These are phyloP conservation scores for Cataglyphis rosenhaueri DNA, from an alignment of 2,888 invertebrate genomes.

Conservation along the genomic window DNA sequence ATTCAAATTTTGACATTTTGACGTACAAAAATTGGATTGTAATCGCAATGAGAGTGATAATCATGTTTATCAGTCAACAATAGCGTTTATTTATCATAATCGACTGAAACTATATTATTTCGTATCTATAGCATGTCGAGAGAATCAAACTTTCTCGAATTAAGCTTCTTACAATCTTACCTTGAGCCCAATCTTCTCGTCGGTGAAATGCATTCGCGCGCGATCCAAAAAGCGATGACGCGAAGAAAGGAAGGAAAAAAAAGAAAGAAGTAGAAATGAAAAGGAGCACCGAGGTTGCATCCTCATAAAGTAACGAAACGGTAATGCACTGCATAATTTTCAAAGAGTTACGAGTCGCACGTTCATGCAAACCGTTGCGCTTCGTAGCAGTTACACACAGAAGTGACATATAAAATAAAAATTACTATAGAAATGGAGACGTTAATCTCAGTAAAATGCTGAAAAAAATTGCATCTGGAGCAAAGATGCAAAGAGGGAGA, in stretches of 20 bases:
- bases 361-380: background rate
- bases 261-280: background rate
- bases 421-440: slow-evolving; percentile 48
- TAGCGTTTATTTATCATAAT: background rate
- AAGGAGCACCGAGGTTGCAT: background rate
- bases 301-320: slow-evolving; percentile 52
- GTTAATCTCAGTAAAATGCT: slow-evolving; percentile 6
- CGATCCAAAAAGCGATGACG: slow-evolving; percentile 13
- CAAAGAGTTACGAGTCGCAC: slow-evolving; percentile 46
- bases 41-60: background rate
- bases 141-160: background rate
- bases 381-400: background rate
- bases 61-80: background rate
- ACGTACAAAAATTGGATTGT: background rate
- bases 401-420: slow-evolving; percentile 63
- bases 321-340: slow-evolving; percentile 49
- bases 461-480: background rate
- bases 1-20: background rate
- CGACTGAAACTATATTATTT: background rate
- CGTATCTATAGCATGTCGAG: background rate
- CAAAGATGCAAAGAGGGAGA: background rate
- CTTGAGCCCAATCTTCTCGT: slow-evolving; percentile 13
- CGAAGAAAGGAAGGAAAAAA: no score
- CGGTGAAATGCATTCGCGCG: background rate
- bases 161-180: background rate